Evolutionary conservation across 2,113 vertebrate species (phyloP).

Genomic region (Reinhardtius hippoglossoides): DNA sequence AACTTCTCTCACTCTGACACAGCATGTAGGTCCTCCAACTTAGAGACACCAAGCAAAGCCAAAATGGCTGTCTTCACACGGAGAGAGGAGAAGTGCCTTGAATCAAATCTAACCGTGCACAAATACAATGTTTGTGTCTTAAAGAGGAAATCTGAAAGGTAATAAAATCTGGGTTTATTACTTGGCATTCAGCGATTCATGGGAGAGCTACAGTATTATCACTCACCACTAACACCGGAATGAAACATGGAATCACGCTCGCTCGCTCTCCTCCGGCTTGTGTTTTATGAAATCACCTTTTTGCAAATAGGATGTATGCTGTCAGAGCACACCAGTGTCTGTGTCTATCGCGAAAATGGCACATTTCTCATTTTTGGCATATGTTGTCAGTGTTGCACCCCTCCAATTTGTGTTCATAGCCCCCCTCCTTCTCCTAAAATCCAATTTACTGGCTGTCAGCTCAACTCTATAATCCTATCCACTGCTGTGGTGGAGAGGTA

Average conservation of each 20-base stretch:
- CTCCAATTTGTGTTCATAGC: conserved; percentile 81
- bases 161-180: conserved; percentile 67
- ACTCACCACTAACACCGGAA: conserved; percentile 40
- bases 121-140: conserved; percentile 53
- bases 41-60: conserved; percentile 31
- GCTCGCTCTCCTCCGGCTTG: conserved; percentile 49
- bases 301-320: conserved; percentile 77
- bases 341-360: conserved; percentile 72
- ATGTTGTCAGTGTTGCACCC: conserved; percentile 82
- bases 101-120: conserved; percentile 51
- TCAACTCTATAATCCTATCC: conserved; percentile 85
- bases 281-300: conserved; percentile 79
- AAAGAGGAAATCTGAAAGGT: conserved; percentile 41
- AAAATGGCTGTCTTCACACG: conserved; percentile 57
- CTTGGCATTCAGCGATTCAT: conserved; percentile 51
- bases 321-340: conserved; percentile 73
- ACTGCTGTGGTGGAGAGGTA: conserved; percentile 82
- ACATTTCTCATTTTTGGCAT: conserved; percentile 82
- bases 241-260: conserved; percentile 49
- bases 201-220: conserved; percentile 62
- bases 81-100: conserved; percentile 47
- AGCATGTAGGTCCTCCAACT: conserved; percentile 21
- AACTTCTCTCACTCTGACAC: conserved; percentile 45
- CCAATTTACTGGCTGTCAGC: conserved; percentile 88
- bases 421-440: conserved; percentile 80